Conservation (phyloP, 2,888 invertebrate species). For the Tuta absoluta region DNA sequence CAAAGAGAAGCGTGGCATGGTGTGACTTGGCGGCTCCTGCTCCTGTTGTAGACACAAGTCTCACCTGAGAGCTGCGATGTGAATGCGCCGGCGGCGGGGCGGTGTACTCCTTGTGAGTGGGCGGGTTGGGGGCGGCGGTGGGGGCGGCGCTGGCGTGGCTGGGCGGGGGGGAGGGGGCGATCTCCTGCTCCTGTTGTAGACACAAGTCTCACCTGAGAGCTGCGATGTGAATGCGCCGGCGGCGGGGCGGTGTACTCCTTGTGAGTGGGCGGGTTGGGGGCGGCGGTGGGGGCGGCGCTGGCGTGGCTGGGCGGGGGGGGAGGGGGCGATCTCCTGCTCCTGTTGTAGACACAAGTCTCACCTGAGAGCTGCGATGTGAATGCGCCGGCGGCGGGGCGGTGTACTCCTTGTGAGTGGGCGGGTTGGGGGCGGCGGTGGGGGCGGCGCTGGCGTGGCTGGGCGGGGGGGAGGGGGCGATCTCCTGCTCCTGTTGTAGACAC, state of each 20-base stretch:
- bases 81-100: slow-evolving; percentile 31
- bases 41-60: slow-evolving; percentile 10
- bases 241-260: too few relatives aligned
- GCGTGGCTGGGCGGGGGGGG: too few relatives aligned
- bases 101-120: not conserved
- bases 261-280: too few relatives aligned
- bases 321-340: too few relatives aligned
- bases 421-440: slow-evolving; percentile 37
- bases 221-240: too few relatives aligned
- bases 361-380: slow-evolving; percentile 33
- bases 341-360: slow-evolving; percentile 27
- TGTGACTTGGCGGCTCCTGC: too few relatives aligned
- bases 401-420: too few relatives aligned
- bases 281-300: too few relatives aligned
- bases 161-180: slow-evolving; percentile 66
- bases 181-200: too few relatives aligned
- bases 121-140: slow-evolving; percentile 33
- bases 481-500: too few relatives aligned
- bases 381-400: slow-evolving; percentile 28
- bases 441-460: slow-evolving; percentile 36
- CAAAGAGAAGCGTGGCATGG: too few relatives aligned
- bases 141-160: slow-evolving; percentile 38
- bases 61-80: slow-evolving; percentile 33
- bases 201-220: slow-evolving; percentile 37
- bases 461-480: too few relatives aligned